These are phyloP conservation scores for Dioctria linearis DNA, from an alignment of 2,888 invertebrate species.

Conservation along the genomic window DNA sequence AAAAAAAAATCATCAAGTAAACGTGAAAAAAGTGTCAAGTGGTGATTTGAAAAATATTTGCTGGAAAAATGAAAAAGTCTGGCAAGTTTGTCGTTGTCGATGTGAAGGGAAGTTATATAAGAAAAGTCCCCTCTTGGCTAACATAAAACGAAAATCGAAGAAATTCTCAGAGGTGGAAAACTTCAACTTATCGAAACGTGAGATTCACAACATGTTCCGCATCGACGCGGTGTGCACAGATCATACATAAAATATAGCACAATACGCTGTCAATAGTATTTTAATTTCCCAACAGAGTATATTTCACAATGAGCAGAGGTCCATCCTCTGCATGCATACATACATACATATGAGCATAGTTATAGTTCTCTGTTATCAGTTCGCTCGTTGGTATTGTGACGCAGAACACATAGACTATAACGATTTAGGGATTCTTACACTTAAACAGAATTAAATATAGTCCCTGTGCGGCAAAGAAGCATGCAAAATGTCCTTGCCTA, in stretches of 20 bases:
- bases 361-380: not conserved
- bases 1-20: not conserved
- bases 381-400: not conserved
- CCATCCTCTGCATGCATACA: not conserved
- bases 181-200: slow-evolving; percentile 8
- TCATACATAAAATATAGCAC: not conserved
- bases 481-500: slow-evolving; percentile 1
- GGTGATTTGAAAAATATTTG: no score
- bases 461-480: slow-evolving; percentile 17
- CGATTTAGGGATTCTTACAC: slow-evolving; percentile 39
- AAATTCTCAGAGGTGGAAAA: slow-evolving; percentile 24
- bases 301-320: slow-evolving; percentile 27
- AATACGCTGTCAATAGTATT: slow-evolving; percentile 38
- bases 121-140: not conserved
- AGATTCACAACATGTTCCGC: slow-evolving; percentile 10
- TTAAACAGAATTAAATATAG: slow-evolving; percentile 47
- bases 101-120: not conserved
- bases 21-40: not conserved
- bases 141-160: slow-evolving; percentile 20
- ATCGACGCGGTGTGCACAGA: no score
- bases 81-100: no score
- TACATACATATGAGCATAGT: no score
- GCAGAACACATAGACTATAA: not conserved
- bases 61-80: no score
- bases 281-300: slow-evolving; percentile 37